Percentiles rank a stretch among this genome's conserved stretches.
phyloP scores from a whole-genome alignment of 2,113 vertebrate genomes.

The Nycticryphes semicollaris region DNA sequence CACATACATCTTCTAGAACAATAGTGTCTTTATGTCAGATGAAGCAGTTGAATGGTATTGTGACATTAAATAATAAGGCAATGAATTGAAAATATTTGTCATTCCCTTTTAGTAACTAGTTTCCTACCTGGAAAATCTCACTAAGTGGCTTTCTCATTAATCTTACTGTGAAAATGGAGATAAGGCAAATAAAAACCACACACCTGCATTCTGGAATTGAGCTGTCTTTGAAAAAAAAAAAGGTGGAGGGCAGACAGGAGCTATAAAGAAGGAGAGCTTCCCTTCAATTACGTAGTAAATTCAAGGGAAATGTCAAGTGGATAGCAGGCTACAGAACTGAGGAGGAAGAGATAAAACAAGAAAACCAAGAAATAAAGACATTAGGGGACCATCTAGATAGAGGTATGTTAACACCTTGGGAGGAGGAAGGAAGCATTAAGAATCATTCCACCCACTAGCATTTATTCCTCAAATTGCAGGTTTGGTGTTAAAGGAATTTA shows the following conservation, averaged over 20 bases:
- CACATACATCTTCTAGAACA: background rate
- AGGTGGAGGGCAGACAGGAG: background rate
- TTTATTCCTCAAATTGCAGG: slow-evolving; percentile 56
- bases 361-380: slow-evolving; percentile 61
- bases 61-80: background rate
- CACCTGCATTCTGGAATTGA: slow-evolving; percentile 54
- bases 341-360: slow-evolving; percentile 30
- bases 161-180: slow-evolving; percentile 16
- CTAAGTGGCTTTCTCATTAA: background rate
- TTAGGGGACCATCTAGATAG: slow-evolving; percentile 9
- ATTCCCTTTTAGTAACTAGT: background rate
- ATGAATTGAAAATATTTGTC: background rate
- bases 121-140: background rate
- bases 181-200: background rate
- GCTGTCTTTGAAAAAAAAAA: slow-evolving; percentile 18
- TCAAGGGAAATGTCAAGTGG: slow-evolving; percentile 37
- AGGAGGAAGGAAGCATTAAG: slow-evolving; percentile 51
- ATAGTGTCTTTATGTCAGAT: background rate
- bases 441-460: background rate
- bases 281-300: slow-evolving; percentile 60
- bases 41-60: background rate
- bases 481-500: slow-evolving; percentile 62
- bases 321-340: background rate
- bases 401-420: slow-evolving; percentile 8
- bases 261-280: slow-evolving; percentile 31